Base-by-base conservation (phyloP, 1,140 invertebrate genomes). In the Prorops nasuta region DNA sequence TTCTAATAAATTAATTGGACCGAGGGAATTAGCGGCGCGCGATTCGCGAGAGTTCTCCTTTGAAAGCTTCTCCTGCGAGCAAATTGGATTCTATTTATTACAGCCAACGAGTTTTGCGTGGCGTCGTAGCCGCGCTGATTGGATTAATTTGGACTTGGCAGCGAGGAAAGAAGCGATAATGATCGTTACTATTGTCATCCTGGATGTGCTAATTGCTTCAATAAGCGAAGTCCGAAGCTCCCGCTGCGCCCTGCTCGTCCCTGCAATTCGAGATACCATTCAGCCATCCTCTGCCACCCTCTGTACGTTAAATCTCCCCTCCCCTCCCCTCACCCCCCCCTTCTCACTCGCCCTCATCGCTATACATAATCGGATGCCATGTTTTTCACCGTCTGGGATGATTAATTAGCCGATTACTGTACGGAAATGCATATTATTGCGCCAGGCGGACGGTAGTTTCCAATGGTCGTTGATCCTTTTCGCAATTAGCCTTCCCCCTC, bases 401-500 rank as follows among this genome's bases (percentile, higher is more conserved):
- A n/a, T n/a, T n/a, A n/a, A n/a, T n/a, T n/a, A n/a, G n/a, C n/a
- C n/a, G n/a, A n/a, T n/a, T n/a, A n/a, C n/a, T n/a, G n/a, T n/a
- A n/a, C n/a, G n/a, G n/a, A n/a, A n/a, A n/a, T n/a, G n/a, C n/a
- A n/a, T n/a, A n/a, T n/a, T n/a, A n/a, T n/a, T n/a, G n/a, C n/a
- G n/a, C n/a, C n/a, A n/a, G n/a, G n/a, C n/a, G n/a, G n/a, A n/a
- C n/a, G n/a, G n/a, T n/a, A n/a, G n/a, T n/a, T n/a, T n/a, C n/a
- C n/a, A n/a, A n/a, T n/a, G n/a, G n/a, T n/a, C n/a, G n/a, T n/a
- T n/a, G n/a, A n/a, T n/a, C n/a, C n/a, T n/a, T 54, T 46, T 44
- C 28, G 51, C 47, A 50, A 54, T 54, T 54, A 54, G 41, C 47
- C 44, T 48, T 47, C 24, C 47, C 22, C 39, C 32, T 34, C 19